Percentiles rank a stretch among this genome's conserved stretches.
Evolutionary conservation across 1,140 invertebrate genomes (phyloP).

Genomic region (Reticulitermes speratus): DNA sequence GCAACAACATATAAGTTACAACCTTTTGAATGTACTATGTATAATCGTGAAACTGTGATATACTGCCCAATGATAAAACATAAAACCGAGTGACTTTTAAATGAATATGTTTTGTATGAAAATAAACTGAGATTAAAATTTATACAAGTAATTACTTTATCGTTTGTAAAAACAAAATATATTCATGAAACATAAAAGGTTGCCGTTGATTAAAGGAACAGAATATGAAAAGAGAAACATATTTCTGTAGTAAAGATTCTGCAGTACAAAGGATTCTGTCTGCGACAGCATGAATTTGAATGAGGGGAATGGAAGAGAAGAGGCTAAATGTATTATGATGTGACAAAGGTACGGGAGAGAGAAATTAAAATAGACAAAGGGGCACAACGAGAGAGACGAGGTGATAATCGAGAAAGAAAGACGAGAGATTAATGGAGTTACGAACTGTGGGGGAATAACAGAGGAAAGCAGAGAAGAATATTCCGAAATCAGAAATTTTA

Average conservation of each 20-base stretch:
- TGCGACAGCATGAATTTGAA: conserved; percentile 13
- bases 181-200: conserved; percentile 13
- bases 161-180: conserved; percentile 1
- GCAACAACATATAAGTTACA: background rate
- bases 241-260: conserved; percentile 9
- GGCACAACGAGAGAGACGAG: background rate
- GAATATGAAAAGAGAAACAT: background rate
- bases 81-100: background rate
- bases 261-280: conserved; percentile 14
- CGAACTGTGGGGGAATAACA: background rate
- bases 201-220: background rate
- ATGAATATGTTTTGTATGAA: background rate
- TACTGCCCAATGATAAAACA: background rate
- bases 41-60: background rate
- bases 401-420: conserved; percentile 8
- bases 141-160: conserved; percentile 12
- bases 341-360: background rate
- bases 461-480: background rate
- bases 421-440: background rate
- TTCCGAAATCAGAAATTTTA: background rate
- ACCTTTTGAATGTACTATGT: background rate
- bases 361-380: conserved; percentile 14
- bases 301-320: background rate
- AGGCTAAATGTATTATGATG: background rate
- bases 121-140: conserved; percentile 6